These are phyloP conservation scores for Trichechus manatus DNA, from an alignment of 2,113 vertebrate species.

Conservation along the genomic window DNA sequence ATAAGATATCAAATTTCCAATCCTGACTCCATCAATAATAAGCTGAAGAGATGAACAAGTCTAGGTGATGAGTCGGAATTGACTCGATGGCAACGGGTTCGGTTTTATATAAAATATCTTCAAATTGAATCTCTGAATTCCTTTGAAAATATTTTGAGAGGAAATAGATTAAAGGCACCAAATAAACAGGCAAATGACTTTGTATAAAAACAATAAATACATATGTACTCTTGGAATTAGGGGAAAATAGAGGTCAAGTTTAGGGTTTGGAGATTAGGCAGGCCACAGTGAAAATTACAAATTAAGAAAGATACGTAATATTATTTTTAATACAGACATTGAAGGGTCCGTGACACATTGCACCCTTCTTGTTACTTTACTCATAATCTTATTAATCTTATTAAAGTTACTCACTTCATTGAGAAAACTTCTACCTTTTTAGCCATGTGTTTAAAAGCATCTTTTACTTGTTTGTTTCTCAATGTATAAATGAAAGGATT, in stretches of 20 bases:
- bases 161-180: background rate
- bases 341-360: background rate
- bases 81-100: too few species aligned
- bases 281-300: background rate
- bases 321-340: background rate
- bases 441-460: conserved; percentile 61
- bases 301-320: background rate
- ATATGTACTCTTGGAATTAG: background rate
- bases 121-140: background rate
- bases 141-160: background rate
- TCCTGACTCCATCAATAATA: background rate
- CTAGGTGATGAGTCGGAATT: background rate
- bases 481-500: conserved; percentile 79
- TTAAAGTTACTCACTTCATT: background rate
- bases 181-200: background rate
- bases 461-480: conserved; percentile 78
- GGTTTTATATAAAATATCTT: background rate
- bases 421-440: conserved; percentile 11
- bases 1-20: background rate
- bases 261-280: background rate
- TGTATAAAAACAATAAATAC: background rate
- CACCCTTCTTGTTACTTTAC: background rate
- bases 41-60: background rate
- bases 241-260: background rate
- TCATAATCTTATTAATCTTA: background rate